Conservation (phyloP, 2,113 vertebrate species). For the Sminthopsis crassicaudata region DNA sequence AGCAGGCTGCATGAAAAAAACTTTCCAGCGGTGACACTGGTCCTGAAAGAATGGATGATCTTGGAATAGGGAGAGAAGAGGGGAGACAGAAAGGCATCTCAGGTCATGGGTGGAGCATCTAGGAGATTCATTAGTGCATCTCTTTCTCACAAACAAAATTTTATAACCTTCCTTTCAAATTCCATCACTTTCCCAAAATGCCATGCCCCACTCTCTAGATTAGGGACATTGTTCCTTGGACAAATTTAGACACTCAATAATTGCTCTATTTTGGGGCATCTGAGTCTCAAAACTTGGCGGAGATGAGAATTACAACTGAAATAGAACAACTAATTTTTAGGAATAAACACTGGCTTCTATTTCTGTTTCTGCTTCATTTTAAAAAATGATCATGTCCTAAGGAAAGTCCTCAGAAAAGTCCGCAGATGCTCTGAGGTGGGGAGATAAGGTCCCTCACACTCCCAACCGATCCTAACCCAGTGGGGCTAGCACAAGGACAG, state of each 20-base stretch:
- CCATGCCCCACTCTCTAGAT: conserved; percentile 7
- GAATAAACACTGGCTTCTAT: conserved; percentile 17
- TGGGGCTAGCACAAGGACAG: neutral
- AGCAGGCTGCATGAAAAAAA: neutral
- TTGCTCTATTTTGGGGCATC: conserved; percentile 58
- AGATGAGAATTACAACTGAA: conserved; percentile 11
- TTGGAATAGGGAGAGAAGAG: neutral
- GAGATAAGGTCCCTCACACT: neutral
- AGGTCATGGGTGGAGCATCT: neutral
- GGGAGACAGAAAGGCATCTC: neutral
- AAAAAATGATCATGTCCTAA: neutral
- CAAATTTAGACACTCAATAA: conserved; percentile 50
- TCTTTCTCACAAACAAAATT: neutral
- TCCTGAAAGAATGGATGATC: neutral
- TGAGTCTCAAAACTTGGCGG: conserved; percentile 39
- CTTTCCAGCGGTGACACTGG: neutral
- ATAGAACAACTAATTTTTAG: conserved; percentile 9
- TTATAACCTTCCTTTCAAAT: neutral
- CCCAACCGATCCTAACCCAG: neutral
- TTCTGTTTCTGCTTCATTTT: neutral
- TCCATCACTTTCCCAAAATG: neutral
- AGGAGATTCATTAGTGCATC: neutral
- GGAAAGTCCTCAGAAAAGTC: neutral
- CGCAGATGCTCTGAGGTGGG: neutral
- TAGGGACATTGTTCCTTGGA: conserved; percentile 41